Base-by-base conservation (phyloP, 2,888 invertebrate genomes). In the Caenorhabditis macrosperma region DNA sequence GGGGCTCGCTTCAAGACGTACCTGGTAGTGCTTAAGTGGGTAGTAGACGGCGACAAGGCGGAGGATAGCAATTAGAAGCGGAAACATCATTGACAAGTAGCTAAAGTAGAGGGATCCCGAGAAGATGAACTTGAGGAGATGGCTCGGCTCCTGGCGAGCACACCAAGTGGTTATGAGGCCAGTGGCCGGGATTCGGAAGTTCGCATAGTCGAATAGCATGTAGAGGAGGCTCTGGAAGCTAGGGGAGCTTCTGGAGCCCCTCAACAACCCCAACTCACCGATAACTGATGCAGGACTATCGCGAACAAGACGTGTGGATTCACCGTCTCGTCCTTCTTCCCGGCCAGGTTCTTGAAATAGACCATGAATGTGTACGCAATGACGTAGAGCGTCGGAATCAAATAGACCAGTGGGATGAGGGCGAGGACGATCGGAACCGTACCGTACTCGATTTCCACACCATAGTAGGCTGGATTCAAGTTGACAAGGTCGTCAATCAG, bases 91-190 rank as follows among this genome's bases (percentile, higher is more conserved):
- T 3, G 22, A 24, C 17, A 57, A 50, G 22, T 57, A 68, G 28
- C 35, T 26, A n/a, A 59, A 48, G 50, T 68, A 68, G 17, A 44
- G 10, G 35, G 30, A 35, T 7, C 44, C 15, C 1, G n/a, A 7
- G 50, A 59, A 68, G 12, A 68, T 5, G 17, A 44, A n/a, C 9
- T 35, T 59, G 6, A 68, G 55, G 17, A 59, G 44, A 17, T 35
- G 35, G 48, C 33, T 68, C 0, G 68, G 68, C 2, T 22, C 15
- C 38, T 68, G 68, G 38, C n/a, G 15, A 15, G 48, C 57, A 38
- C 68, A 68, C 68, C 68, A 68, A 2, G 68, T 48, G 12, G 68
- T 68, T 24, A 68, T 48, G 0, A 68, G 33, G 17, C 68, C 68
- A 30, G 68, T 59, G 1, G 59, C 30, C 7, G 68, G 68, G 12